phyloP scores from a whole-genome alignment of 2,113 vertebrate species.

The Pelmatolapia mariae region DNA sequence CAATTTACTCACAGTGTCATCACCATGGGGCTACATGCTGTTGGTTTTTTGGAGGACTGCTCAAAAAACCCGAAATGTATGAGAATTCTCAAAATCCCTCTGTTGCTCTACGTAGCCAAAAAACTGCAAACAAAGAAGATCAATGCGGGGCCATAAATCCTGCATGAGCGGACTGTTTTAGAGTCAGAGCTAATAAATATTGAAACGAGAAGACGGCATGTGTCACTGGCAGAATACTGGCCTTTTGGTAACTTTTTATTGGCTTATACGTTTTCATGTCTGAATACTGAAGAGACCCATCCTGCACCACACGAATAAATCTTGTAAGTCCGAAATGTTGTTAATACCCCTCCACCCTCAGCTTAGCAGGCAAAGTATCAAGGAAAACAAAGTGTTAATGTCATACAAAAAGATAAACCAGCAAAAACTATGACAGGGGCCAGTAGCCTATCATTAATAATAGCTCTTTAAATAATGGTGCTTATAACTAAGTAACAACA shows the following conservation, averaged over 20 bases:
- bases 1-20: not conserved
- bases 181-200: not conserved
- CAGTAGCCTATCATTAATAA: not conserved
- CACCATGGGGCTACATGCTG: not conserved
- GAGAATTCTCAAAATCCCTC: not conserved
- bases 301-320: not conserved
- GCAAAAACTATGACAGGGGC: not conserved
- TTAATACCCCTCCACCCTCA: not conserved
- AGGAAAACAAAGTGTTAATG: not conserved
- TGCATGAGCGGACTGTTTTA: rapidly evolving
- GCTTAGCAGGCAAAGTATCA: not conserved
- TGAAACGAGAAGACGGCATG: not conserved
- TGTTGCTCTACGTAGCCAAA: not conserved
- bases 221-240: not conserved
- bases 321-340: not conserved
- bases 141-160: not conserved
- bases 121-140: not conserved
- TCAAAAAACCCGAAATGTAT: rapidly evolving
- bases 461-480: not conserved
- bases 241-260: not conserved
- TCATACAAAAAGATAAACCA: not conserved
- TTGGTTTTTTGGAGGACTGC: not conserved
- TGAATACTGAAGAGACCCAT: not conserved
- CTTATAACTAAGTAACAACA: not conserved
- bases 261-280: not conserved